Base-by-base conservation (phyloP, 2,888 invertebrate species). In the Phyto melanocephala region DNA sequence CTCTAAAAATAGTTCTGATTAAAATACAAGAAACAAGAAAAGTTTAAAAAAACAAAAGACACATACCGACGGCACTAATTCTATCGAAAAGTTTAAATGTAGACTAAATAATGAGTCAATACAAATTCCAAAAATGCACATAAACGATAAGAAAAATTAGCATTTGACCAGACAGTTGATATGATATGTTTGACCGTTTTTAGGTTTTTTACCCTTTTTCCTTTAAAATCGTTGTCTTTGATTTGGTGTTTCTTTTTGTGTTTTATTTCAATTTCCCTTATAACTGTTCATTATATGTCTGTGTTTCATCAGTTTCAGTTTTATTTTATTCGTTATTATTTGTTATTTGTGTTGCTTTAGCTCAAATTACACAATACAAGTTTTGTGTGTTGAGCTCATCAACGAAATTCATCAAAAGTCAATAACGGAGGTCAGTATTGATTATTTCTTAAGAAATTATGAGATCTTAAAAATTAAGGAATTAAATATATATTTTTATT, bases 371-470 rank as follows among this genome's bases (percentile, higher is more conserved):
- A 67, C 40, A 77, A 54, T 22, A 40, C 42, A 33, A 42, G 50
- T 50, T 76, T 28, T 56, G n/a, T 42, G 6, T 58, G 35, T 42
- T 45, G n/a, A n/a, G n/a, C 35, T 77, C 70, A 70, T 70, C 68
- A 62, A 13, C n/a, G 35, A 70, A 70, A 77, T 70, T 70, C 77
- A 77, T 77, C 70, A 77, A 70, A 63, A 77, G 77, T 77, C 77
- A 77, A 70, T 77, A 63, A 70, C 54, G 62, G 70, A 70, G 77
- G 77, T 77, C 77, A 77, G 54, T 77, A 70, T 77, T 70, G 77
- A 70, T 77, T 63, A 63, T 77, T 77, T 77, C 77, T 54, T 35
- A 62, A 77, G 77, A 77, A 70, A 56, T 70, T 77, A 62, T 77
- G 68, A 77, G 35, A 45, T 62, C 45, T 54, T 42, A 54, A 10